These are phyloP conservation scores for Hypsibius dujardini DNA, from an alignment of 1,140 invertebrate genomes.

Conservation along the genomic window DNA sequence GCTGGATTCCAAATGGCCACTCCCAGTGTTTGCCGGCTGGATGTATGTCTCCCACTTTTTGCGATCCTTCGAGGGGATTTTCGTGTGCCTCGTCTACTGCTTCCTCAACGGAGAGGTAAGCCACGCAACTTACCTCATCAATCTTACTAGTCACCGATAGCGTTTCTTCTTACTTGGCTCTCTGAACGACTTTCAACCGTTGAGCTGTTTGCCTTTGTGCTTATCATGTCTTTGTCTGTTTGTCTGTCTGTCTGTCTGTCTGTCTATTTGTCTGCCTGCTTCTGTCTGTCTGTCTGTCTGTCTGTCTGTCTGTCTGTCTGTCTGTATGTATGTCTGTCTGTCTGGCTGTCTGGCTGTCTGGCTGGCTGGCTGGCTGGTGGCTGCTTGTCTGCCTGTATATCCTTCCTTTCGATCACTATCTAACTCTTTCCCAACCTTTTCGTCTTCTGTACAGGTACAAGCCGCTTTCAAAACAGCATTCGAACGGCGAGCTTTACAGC, in stretches of 20 bases:
- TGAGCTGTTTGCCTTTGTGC: background rate
- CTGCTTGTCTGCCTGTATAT: background rate
- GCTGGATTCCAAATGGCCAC: background rate
- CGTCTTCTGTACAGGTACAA: constrained; percentile 16
- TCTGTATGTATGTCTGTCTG: background rate
- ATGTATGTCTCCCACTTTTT: constrained; percentile 10
- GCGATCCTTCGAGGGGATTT: constrained; percentile 53
- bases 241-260: background rate
- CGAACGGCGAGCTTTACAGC: background rate
- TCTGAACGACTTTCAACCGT: background rate
- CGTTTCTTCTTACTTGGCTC: background rate
- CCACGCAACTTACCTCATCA: background rate
- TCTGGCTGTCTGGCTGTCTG: background rate
- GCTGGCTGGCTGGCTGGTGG: background rate
- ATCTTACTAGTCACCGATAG: too few relatives aligned
- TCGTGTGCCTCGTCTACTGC: constrained; percentile 76
- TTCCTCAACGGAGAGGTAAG: constrained; percentile 81
- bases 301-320: too few relatives aligned
- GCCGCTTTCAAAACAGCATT: background rate
- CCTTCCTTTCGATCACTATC: background rate
- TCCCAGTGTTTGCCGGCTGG: background rate
- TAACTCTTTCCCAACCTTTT: too few relatives aligned
- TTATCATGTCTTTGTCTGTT: background rate
- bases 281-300: too few relatives aligned
- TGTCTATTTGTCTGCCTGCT: background rate